Evolutionary conservation across 2,113 vertebrate genomes (phyloP), one percentile per base, ranked within the genome.

Genomic region (Chaenogobius annularis): DNA sequence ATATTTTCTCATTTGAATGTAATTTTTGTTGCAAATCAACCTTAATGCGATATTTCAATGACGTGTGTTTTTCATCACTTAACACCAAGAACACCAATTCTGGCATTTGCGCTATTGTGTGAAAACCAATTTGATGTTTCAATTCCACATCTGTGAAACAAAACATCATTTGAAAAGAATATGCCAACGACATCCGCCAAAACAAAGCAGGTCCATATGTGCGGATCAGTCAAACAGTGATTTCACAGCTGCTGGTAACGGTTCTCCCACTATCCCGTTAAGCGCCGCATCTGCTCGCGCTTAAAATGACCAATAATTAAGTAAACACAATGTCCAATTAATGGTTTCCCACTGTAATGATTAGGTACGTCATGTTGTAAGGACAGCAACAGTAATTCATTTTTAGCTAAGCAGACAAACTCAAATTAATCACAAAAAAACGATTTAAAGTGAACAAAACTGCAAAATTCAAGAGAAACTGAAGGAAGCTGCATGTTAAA

Each of bases 251-350:
- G 64, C 12, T 9, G 64, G 20, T 7, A n/a, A 19, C 23, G 37
- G 0, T 40, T 56, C 15, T 10, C 23, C n/a, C 46, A 22, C 19
- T 14, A 14, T 46, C 37, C 17, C 20, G 43, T 66, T 12, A 73
- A 43, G 11, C 58, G 31, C n/a, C 22, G 43, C 64, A 65, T 59
- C 54, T 37, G 43, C 17, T 19, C 26, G 22, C 35, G 13, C 31
- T 19, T 68, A 46, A 48, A 71, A 40, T 66, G 40, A 66, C 64
- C 64, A 23, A 22, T 47, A 66, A 66, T 44, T 66, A 37, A 66
- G 15, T 47, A 23, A 23, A 35, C 61, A 63, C 66, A 50, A 4
- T 1, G 6, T 55, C 4, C 43, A 66, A 14, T 66, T 66, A 66
- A 66, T 47, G 5, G 20, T 66, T 46, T 22, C 1, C 37, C 10